Conservation (phyloP, 2,113 vertebrate genomes). For the Microcebus ravelobensis region DNA sequence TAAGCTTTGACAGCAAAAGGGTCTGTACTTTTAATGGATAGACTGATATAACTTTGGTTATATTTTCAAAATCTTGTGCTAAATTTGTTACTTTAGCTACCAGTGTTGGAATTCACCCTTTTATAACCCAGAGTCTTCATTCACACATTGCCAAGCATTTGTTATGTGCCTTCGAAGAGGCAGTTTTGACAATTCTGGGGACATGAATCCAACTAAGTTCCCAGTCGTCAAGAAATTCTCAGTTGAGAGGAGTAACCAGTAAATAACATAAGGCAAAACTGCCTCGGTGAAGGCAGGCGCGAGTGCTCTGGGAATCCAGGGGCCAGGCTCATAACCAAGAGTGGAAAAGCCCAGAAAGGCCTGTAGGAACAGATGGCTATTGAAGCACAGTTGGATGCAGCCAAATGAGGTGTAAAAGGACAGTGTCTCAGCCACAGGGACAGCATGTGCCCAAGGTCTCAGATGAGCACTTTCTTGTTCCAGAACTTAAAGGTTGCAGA, state of each 20-base stretch:
- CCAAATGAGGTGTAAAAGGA: background rate
- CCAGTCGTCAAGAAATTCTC: background rate
- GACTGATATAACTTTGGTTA: background rate
- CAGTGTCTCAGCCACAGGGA: background rate
- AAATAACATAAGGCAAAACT: background rate
- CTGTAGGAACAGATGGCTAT: background rate
- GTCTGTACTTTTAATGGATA: background rate
- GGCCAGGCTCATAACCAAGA: background rate
- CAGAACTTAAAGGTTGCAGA: background rate
- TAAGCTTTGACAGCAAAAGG: background rate
- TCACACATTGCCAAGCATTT: background rate
- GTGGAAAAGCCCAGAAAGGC: background rate
- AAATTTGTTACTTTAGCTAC: background rate
- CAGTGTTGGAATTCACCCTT: background rate
- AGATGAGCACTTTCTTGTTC: background rate
- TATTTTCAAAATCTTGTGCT: background rate
- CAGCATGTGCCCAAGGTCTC: background rate
- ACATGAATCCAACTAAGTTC: background rate
- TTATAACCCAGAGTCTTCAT: background rate
- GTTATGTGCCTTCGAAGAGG: background rate
- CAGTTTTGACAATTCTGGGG: background rate
- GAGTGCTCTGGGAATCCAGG: background rate
- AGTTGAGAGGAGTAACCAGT: background rate
- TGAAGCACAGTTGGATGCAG: background rate
- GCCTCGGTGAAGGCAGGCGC: background rate